Base-by-base conservation (phyloP, 2,797 vertebrate species). In the Thalassophryne amazonica region DNA sequence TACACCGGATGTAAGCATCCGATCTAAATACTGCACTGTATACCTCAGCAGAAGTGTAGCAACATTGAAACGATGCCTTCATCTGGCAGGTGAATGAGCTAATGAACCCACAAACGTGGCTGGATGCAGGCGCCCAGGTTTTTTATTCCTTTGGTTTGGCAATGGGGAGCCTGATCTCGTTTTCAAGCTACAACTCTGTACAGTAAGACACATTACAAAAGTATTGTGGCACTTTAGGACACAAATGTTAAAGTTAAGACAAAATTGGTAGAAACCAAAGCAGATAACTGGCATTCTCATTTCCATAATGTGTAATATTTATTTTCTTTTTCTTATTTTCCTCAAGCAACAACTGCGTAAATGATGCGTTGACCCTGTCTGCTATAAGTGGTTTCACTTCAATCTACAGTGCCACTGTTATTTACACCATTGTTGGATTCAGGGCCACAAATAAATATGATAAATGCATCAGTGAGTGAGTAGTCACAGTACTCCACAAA, bases 81-180 rank as follows among this genome's bases (percentile, higher is more conserved):
- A 37, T 2, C 8, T 9, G 48, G 7, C 48, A 99, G 96, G 53
- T 96, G 25, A 18, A 85, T 0, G 95, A 99, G 70, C 60, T 98
- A 80, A 65, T 89, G 0, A 93, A 96, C n/a, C 93, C 96, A 0
- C 61, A 68, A 9, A 97, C 95, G 0, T 99, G 97, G 97, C 69
- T 98, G 80, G 94, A 99, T 1, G 97, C 97, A 0, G 96, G 96
- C 2, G 91, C 96, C 1, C 96, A 98, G 61, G 96, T 99, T 24
- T 97, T 99, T 73, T 99, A 91, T 36, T 93, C 96, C 7, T 98
- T 99, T 72, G 93, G 95, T 2, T 66, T 98, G 69, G 96, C 93
- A 3, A 98, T 94, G 29, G 97, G 97, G 27, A 94, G 95, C 8
- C 95, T 98, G 54, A 98, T 98, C 76, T 96, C 97, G n/a, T 99